A percentile compares a stretch with the other conserved stretches of the same genome.
phyloP scores from a whole-genome alignment of 2,113 vertebrate species.

The Gadus chalcogrammus region DNA sequence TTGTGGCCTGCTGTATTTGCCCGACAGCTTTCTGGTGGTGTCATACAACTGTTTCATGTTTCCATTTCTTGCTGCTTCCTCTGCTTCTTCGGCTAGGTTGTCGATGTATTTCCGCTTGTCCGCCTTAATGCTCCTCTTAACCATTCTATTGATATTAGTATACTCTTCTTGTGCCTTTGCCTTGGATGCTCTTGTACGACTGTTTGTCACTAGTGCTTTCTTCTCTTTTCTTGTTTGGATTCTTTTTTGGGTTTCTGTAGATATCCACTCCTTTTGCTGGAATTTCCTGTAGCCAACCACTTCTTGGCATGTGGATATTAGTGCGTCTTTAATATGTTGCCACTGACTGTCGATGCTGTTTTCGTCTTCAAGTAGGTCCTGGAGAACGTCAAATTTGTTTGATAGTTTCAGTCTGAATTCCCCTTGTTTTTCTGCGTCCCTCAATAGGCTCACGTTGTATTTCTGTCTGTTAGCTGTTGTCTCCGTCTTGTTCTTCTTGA shows the following conservation, averaged over 20 bases:
- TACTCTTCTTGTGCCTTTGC: neutral
- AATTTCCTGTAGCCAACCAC: conserved; percentile 5
- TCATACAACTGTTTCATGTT: neutral
- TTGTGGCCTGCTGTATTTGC: neutral
- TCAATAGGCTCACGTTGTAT: too few species aligned
- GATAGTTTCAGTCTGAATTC: too few species aligned
- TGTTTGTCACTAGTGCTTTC: conserved; percentile 1
- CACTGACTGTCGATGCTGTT: too few species aligned
- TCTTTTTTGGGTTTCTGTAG: neutral
- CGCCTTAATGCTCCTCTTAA: neutral
- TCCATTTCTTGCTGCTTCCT: neutral
- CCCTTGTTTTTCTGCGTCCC: too few species aligned
- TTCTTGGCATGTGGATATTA: neutral
- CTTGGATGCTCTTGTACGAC: neutral
- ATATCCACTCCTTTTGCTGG: neutral
- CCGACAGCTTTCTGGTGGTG: neutral
- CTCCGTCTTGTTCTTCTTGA: too few species aligned
- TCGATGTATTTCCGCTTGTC: neutral
- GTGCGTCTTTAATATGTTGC: too few species aligned
- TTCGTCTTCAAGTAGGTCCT: too few species aligned
- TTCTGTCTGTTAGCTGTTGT: too few species aligned
- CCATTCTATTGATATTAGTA: neutral
- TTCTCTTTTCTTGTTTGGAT: neutral
- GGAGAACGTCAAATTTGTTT: too few species aligned
- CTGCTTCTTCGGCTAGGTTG: neutral